Evolutionary conservation across 2,888 invertebrate genomes (phyloP).

Genomic region (Chloromyia formosa): DNA sequence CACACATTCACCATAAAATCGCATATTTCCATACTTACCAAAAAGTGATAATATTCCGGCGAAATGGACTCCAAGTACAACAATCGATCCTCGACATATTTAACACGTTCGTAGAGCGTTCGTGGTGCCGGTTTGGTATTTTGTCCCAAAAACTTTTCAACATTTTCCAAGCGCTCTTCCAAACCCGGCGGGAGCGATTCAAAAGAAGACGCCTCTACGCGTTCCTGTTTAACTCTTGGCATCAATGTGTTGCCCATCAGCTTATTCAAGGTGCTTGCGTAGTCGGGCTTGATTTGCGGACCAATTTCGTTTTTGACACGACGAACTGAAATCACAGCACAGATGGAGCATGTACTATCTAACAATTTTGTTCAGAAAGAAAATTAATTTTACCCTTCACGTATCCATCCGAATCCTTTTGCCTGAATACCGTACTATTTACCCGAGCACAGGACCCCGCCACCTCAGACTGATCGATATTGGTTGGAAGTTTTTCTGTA

Average conservation of each 20-base stretch:
- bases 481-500: conserved; percentile 62
- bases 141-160: conserved; percentile 71
- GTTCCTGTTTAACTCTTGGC: conserved; percentile 43
- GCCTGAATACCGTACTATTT: conserved; percentile 74
- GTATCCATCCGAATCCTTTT: conserved; percentile 81
- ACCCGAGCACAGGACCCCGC: conserved; percentile 78
- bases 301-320: conserved; percentile 77
- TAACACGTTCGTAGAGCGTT: conserved; percentile 75
- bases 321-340: conserved; percentile 68
- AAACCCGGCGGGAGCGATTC: conserved; percentile 63
- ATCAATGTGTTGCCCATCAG: conserved; percentile 60
- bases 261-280: conserved; percentile 63
- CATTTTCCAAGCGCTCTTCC: conserved; percentile 72
- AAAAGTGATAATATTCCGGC: conserved; percentile 81
- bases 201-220: neutral
- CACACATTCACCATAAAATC: conserved; percentile 5
- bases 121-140: conserved; percentile 66
- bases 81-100: conserved; percentile 78
- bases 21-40: conserved; percentile 62
- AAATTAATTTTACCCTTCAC: conserved; percentile 74
- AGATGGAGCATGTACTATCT: too few relatives aligned
- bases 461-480: conserved; percentile 57
- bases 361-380: too few relatives aligned
- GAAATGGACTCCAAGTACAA: conserved; percentile 78
- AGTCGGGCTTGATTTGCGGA: conserved; percentile 69